Conservation (phyloP, 2,113 vertebrate genomes). For the Typhlomys cinereus region DNA sequence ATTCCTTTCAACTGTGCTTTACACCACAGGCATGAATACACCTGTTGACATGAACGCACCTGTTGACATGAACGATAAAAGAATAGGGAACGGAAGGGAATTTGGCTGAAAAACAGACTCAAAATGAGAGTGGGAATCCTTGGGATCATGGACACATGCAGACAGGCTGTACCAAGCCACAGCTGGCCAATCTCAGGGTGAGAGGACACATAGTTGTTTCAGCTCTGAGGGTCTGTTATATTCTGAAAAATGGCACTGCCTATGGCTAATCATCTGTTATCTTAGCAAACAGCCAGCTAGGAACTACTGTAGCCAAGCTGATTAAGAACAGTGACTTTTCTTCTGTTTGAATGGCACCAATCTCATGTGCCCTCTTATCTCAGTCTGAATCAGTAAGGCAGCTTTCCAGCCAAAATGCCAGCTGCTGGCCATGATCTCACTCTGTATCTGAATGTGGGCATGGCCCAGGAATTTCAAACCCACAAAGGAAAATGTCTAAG, state of each 20-base stretch:
- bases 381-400: neutral
- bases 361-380: too few species aligned
- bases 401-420: neutral
- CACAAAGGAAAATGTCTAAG: neutral
- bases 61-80: neutral
- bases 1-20: neutral
- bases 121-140: neutral
- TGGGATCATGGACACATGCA: too few species aligned
- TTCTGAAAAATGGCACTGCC: too few species aligned
- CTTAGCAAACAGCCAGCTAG: too few species aligned
- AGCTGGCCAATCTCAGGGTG: neutral
- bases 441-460: neutral
- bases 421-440: neutral
- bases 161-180: neutral
- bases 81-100: neutral
- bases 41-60: neutral
- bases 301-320: too few species aligned
- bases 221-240: too few species aligned
- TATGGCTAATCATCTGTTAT: too few species aligned
- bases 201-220: too few species aligned
- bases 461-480: neutral
- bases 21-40: neutral
- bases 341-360: too few species aligned
- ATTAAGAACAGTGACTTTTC: too few species aligned
- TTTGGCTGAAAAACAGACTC: neutral